Evolutionary conservation across 2,113 vertebrate genomes (phyloP).

Genomic region (Cephalopholis sonnerati): DNA sequence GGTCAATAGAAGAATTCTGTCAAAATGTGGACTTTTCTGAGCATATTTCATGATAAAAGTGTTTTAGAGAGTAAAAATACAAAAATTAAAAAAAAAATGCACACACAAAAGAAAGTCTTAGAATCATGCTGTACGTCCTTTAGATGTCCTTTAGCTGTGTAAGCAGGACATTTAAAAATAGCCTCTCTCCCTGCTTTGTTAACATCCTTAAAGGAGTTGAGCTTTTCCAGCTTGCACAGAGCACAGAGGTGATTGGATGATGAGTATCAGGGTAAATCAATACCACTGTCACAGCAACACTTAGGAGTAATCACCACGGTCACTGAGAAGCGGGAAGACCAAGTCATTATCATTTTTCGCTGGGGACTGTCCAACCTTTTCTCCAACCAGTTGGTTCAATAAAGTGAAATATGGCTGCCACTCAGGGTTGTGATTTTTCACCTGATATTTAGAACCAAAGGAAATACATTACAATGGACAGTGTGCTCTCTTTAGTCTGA

Average conservation of each 20-base stretch:
- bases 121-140: not conserved
- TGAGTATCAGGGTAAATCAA: constrained; percentile 70
- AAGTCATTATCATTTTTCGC: constrained; percentile 52
- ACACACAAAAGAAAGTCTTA: not conserved
- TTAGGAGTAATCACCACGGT: constrained; percentile 65
- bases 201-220: constrained; percentile 10
- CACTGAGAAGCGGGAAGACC: constrained; percentile 36
- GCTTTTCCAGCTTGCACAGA: constrained; percentile 18
- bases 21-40: not conserved
- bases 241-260: constrained; percentile 55
- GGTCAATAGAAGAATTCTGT: not conserved
- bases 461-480: not conserved
- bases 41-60: not conserved
- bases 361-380: constrained; percentile 15
- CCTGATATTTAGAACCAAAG: constrained; percentile 9
- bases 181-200: constrained; percentile 14
- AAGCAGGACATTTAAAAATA: constrained; percentile 57
- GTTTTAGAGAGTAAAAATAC: not conserved
- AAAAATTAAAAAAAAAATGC: not conserved
- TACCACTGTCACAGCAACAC: constrained; percentile 68
- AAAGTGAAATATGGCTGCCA: not conserved
- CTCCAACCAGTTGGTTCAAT: constrained; percentile 28
- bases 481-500: not conserved
- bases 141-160: constrained; percentile 12
- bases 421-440: not conserved